phyloP scores from a whole-genome alignment of 2,888 invertebrate species.

The Scelioninae gen. 2 region DNA sequence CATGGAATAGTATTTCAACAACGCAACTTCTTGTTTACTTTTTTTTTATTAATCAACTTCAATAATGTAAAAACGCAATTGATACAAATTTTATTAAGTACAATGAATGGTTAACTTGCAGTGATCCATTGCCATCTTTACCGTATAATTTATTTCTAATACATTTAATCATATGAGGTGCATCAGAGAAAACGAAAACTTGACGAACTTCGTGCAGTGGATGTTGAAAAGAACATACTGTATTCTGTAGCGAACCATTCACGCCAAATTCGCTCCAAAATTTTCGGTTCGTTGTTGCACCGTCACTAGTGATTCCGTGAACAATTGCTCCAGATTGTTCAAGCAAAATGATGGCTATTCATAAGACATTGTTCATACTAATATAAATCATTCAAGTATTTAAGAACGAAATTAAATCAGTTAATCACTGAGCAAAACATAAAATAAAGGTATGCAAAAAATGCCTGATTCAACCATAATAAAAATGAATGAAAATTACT shows the following conservation, averaged over 20 bases:
- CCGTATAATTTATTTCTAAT: constrained; percentile 20
- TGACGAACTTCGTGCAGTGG: constrained; percentile 9
- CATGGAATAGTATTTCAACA: too few species aligned
- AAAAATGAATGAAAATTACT: too few species aligned
- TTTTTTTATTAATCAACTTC: too few species aligned
- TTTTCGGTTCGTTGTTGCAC: background rate
- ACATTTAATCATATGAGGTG: constrained; percentile 25
- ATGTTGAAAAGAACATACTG: constrained; percentile 17
- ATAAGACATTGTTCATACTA: too few species aligned
- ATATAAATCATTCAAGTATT: too few species aligned
- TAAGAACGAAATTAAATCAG: too few species aligned
- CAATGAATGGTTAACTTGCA: constrained; percentile 11
- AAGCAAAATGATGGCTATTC: background rate
- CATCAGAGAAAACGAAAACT: constrained; percentile 5
- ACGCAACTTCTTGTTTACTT: too few species aligned
- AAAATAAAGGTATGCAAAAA: too few species aligned
- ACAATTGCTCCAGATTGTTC: background rate
- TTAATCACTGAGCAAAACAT: too few species aligned
- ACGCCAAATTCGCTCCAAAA: background rate
- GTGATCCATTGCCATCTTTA: constrained; percentile 13
- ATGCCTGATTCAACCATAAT: too few species aligned
- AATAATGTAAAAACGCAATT: too few species aligned
- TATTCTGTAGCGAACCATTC: background rate
- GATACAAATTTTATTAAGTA: too few species aligned
- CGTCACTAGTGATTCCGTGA: constrained; percentile 4